These are phyloP conservation scores for Mormyrops boulengeri DNA, from an alignment of 2,797 vertebrate genomes.

Conservation along the genomic window DNA sequence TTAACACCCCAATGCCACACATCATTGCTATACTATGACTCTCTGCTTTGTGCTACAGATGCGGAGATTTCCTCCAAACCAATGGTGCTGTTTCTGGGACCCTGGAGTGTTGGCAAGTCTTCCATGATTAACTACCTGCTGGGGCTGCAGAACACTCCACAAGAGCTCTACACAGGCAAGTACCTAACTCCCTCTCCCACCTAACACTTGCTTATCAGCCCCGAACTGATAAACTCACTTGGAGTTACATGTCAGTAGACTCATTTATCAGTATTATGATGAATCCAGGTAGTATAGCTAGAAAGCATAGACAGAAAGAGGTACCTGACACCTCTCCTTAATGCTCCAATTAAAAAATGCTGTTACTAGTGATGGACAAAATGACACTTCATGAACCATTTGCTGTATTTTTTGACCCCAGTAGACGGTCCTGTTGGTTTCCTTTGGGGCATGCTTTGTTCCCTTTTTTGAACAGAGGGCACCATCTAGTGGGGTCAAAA, in stretches of 20 bases:
- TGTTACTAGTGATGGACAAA: background rate
- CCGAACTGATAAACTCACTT: slow-evolving; percentile 63
- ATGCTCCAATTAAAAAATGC: background rate
- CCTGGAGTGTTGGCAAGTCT: slow-evolving; percentile 99
- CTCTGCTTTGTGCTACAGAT: slow-evolving; percentile 59
- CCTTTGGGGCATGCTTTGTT: background rate
- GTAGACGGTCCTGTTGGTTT: background rate
- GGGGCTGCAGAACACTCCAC: slow-evolving; percentile 82
- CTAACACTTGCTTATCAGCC: slow-evolving; percentile 50
- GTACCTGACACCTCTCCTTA: background rate
- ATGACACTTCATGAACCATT: background rate
- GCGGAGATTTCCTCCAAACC: slow-evolving; percentile 98
- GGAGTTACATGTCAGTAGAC: background rate
- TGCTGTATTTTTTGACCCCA: background rate
- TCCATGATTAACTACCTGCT: slow-evolving; percentile 98
- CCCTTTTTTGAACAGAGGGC: background rate
- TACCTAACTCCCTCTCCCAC: background rate
- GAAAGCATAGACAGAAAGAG: background rate
- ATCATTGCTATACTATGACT: background rate
- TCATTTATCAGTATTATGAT: background rate
- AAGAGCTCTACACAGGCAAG: slow-evolving; percentile 86
- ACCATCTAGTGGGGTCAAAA: background rate
- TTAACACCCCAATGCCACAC: background rate
- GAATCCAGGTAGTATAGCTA: background rate
- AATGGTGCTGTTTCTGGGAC: slow-evolving; percentile 96